A percentile compares a stretch with the other conserved stretches of the same genome.
Evolutionary conservation across 2,888 invertebrate species (phyloP).

Genomic region (Euclidia mi): DNA sequence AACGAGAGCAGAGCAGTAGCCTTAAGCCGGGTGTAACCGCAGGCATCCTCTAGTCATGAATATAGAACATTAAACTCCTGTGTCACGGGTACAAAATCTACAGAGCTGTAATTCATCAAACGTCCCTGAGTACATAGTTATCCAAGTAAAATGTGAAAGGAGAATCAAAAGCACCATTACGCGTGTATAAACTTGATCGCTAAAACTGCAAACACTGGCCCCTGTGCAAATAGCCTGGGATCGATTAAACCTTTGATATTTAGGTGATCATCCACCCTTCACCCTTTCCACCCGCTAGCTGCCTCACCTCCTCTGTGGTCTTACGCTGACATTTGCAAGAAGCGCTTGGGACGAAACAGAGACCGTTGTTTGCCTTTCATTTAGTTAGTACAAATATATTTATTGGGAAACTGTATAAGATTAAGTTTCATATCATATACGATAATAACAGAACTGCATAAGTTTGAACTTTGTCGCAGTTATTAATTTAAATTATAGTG

Average conservation of each 20-base stretch:
- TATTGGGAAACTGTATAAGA: no score
- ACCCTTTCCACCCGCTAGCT: background rate
- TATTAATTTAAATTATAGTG: no score
- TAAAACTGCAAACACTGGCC: background rate
- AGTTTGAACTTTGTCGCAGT: no score
- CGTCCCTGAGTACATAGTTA: background rate
- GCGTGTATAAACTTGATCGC: background rate
- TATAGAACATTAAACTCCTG: no score
- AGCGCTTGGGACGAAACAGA: background rate
- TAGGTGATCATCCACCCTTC: background rate
- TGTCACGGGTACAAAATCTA: no score
- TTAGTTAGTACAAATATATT: no score
- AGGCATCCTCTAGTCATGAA: no score
- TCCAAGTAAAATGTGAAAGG: background rate
- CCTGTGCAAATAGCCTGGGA: background rate
- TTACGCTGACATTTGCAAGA: slow-evolving; percentile 1
- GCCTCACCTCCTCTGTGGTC: background rate
- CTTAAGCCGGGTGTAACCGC: no score
- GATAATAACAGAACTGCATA: no score
- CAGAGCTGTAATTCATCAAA: no score
- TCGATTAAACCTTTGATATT: slow-evolving; percentile 1
- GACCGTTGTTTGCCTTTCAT: background rate
- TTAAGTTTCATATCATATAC: no score
- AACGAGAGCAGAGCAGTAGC: no score
- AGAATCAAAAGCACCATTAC: background rate